Percentiles rank a stretch among this genome's conserved stretches.
Evolutionary conservation across 1,140 invertebrate genomes (phyloP).

Genomic region (Cydia amplana): DNA sequence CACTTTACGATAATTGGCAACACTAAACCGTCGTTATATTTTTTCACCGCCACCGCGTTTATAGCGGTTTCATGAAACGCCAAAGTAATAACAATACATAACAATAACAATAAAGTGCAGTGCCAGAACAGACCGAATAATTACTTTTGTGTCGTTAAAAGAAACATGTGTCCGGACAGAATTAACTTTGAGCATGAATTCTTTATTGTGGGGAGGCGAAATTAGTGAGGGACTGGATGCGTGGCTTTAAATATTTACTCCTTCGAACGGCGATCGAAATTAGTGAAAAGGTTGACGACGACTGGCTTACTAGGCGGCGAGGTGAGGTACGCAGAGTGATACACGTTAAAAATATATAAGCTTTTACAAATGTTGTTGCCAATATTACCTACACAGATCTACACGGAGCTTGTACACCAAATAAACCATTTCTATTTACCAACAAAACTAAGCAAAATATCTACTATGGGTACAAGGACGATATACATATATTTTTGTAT

Average conservation of each 20-base stretch:
- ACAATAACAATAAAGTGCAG: constrained; percentile 23
- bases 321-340: no score
- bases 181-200: constrained; percentile 31
- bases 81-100: constrained; percentile 27
- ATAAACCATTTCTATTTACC: no score
- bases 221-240: neutral
- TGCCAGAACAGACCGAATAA: constrained; percentile 26
- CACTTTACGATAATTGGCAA: constrained; percentile 30
- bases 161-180: constrained; percentile 15
- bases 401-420: no score
- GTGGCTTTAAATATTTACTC: constrained; percentile 3
- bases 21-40: constrained; percentile 19
- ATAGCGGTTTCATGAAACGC: constrained; percentile 24
- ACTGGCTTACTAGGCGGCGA: neutral
- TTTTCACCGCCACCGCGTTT: constrained; percentile 21
- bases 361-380: no score
- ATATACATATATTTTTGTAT: no score
- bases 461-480: no score
- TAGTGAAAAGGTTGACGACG: constrained; percentile 27
- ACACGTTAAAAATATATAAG: no score
- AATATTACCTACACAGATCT: no score
- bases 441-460: no score
- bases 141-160: constrained; percentile 29
- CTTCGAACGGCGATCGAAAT: constrained; percentile 15
- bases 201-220: neutral